Conservation (phyloP, 2,113 vertebrate genomes). For the Limanda limanda region DNA sequence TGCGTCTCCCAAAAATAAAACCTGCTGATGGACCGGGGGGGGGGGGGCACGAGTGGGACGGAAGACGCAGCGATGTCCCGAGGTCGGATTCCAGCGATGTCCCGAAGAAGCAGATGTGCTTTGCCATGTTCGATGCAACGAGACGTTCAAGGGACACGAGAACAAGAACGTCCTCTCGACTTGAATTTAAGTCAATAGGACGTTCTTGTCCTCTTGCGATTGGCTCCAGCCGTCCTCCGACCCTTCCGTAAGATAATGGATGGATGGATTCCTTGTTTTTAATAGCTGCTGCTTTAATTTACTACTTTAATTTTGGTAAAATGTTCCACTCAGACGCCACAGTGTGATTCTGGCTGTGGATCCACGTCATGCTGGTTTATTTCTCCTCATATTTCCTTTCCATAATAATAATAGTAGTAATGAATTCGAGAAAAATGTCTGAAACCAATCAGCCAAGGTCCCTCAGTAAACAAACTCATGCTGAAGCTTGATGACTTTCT, state of each 20-base stretch:
- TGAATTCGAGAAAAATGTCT: too few species aligned
- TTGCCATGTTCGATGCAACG: neutral
- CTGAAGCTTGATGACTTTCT: too few species aligned
- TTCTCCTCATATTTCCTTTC: neutral
- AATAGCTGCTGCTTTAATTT: neutral
- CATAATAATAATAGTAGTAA: neutral
- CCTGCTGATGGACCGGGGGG: slow-evolving; percentile 25
- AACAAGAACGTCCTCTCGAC: neutral
- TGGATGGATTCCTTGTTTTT: neutral
- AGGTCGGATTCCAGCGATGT: slow-evolving; percentile 4
- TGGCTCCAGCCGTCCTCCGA: too few species aligned
- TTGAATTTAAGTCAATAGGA: too few species aligned
- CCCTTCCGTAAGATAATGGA: too few species aligned
- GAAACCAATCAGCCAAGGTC: too few species aligned
- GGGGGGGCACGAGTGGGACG: too few species aligned
- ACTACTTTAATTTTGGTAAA: neutral
- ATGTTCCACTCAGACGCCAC: neutral
- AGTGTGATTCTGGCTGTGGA: too few species aligned
- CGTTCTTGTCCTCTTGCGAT: too few species aligned
- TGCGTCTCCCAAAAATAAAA: slow-evolving; percentile 57
- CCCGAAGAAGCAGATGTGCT: neutral
- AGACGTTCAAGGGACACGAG: too few species aligned
- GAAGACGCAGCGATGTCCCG: neutral
- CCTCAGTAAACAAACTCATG: too few species aligned
- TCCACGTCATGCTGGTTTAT: too few species aligned